phyloP scores from a whole-genome alignment of 2,888 invertebrate species.

The Onchidella celtica region DNA sequence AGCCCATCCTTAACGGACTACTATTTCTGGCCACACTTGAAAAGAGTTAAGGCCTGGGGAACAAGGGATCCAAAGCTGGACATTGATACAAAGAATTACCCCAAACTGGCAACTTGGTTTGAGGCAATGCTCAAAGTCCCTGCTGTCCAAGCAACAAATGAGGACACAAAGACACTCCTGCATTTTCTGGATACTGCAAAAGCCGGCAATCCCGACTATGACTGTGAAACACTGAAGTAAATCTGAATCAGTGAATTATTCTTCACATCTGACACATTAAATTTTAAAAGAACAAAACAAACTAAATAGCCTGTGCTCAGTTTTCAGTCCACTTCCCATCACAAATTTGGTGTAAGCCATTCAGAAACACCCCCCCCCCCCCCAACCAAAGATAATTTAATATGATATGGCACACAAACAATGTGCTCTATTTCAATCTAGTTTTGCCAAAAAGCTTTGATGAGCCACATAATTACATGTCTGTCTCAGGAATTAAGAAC shows the following conservation, averaged over 20 bases:
- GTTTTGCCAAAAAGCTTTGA: no score
- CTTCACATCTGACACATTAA: neutral
- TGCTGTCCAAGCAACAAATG: slow-evolving; percentile 60
- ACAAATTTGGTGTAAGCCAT: no score
- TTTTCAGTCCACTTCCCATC: no score
- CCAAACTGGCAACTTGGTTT: slow-evolving; percentile 59
- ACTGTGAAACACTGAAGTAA: slow-evolving; percentile 49
- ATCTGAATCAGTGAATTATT: neutral
- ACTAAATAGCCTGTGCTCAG: no score
- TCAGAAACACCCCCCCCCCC: no score
- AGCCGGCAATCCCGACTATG: slow-evolving; percentile 59
- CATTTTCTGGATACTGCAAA: slow-evolving; percentile 53
- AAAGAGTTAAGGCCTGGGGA: slow-evolving; percentile 57
- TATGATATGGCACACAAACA: no score
- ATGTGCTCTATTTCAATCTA: no score
- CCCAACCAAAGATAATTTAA: no score
- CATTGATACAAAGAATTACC: slow-evolving; percentile 53
- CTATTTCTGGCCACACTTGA: slow-evolving; percentile 72
- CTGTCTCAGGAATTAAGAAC: no score
- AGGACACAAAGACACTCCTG: slow-evolving; percentile 49
- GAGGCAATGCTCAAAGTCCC: slow-evolving; percentile 58
- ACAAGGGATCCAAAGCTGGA: slow-evolving; percentile 36
- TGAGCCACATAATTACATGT: no score
- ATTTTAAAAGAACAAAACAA: no score
- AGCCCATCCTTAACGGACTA: slow-evolving; percentile 64